These are phyloP conservation scores for Plebejus argus DNA, from an alignment of 2,888 invertebrate species.

Conservation along the genomic window DNA sequence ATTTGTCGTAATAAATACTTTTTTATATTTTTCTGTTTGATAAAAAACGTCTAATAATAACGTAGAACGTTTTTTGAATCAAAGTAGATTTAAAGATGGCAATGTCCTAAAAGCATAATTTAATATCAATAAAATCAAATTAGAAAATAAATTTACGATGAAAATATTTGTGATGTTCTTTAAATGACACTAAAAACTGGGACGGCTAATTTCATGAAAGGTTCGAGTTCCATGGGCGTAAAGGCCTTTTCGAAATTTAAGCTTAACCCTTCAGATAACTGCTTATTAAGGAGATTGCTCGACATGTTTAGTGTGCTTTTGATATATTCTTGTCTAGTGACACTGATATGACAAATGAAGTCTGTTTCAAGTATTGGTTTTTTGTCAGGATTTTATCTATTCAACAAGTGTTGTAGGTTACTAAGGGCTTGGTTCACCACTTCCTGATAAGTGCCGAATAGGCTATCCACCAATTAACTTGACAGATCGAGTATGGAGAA, in stretches of 20 bases:
- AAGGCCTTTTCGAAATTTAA: conserved; percentile 28
- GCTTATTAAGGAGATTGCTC: conserved; percentile 29
- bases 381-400: too few species aligned
- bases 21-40: too few species aligned
- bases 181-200: background rate
- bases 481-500: too few species aligned
- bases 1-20: too few species aligned
- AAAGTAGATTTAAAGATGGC: background rate
- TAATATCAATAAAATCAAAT: conserved; percentile 5
- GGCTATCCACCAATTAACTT: too few species aligned
- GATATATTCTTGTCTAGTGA: background rate
- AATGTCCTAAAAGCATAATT: background rate
- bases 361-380: background rate
- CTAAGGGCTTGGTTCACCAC: too few species aligned
- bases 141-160: conserved; percentile 12
- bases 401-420: too few species aligned
- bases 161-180: conserved; percentile 22
- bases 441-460: too few species aligned
- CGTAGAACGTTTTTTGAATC: background rate
- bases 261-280: conserved; percentile 30
- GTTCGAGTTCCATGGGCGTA: conserved; percentile 25
- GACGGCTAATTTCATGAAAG: conserved; percentile 24
- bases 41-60: background rate
- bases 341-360: background rate
- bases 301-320: background rate